These are phyloP conservation scores for Nasonia vitripennis DNA, from an alignment of 1,140 invertebrate species.

Conservation along the genomic window DNA sequence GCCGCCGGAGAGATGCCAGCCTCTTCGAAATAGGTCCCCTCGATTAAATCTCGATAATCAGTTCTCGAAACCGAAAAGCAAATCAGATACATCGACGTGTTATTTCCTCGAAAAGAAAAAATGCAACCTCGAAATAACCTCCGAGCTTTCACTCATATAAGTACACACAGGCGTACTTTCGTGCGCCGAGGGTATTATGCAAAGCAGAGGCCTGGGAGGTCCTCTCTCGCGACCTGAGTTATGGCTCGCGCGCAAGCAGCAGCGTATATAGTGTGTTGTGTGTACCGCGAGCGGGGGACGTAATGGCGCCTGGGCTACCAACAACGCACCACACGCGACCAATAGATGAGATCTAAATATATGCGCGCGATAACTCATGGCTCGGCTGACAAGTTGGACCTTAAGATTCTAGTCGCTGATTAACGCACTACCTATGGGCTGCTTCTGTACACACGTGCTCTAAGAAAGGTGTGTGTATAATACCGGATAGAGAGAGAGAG, in stretches of 20 bases:
- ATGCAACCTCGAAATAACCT: no score
- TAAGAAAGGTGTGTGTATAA: no score
- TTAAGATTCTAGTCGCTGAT: slow-evolving; percentile 38
- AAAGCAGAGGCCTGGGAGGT: slow-evolving; percentile 26
- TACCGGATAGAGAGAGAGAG: no score
- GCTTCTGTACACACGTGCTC: no score
- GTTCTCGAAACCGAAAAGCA: no score
- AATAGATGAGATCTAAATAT: slow-evolving; percentile 43
- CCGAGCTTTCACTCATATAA: no score
- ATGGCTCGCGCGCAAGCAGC: not conserved
- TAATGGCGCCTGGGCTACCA: not conserved
- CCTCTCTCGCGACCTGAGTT: not conserved
- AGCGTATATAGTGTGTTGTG: not conserved
- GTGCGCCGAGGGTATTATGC: not conserved
- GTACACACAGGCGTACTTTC: not conserved
- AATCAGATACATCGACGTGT: no score
- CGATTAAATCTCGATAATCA: no score
- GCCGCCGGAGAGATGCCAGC: no score
- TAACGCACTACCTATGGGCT: slow-evolving; percentile 18
- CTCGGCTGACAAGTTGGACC: slow-evolving; percentile 14
- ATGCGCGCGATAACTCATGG: slow-evolving; percentile 23
- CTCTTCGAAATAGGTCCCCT: no score
- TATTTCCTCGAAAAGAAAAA: no score
- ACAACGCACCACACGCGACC: not conserved
- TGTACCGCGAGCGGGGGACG: not conserved